phyloP scores from a whole-genome alignment of 2,888 invertebrate species.

The Apoda limacodes region DNA sequence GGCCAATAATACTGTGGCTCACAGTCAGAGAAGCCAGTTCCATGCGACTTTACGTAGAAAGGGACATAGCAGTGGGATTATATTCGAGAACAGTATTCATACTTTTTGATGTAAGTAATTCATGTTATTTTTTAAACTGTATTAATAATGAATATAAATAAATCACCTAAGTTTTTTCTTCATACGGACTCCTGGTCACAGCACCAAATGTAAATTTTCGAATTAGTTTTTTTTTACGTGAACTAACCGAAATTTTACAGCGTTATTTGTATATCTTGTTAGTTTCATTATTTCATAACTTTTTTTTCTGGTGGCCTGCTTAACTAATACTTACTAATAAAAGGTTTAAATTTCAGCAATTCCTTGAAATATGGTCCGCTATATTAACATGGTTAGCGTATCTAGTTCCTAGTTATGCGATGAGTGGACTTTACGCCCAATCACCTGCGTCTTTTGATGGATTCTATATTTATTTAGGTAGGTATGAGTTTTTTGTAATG shows the following conservation, averaged over 20 bases:
- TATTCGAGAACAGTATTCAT: slow-evolving; percentile 85
- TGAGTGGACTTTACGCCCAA: slow-evolving; percentile 85
- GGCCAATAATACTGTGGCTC: slow-evolving; percentile 81
- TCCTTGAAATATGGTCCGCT: slow-evolving; percentile 83
- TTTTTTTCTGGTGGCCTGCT: background rate
- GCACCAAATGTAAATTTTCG: no score
- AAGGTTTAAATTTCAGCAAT: slow-evolving; percentile 64
- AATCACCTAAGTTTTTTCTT: background rate
- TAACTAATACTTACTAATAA: background rate
- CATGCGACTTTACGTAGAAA: slow-evolving; percentile 75
- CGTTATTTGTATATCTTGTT: no score
- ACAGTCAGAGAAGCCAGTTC: slow-evolving; percentile 68
- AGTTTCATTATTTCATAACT: background rate
- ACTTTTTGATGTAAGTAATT: slow-evolving; percentile 76
- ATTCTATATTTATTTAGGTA: slow-evolving; percentile 79
- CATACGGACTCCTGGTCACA: no score
- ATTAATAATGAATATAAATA: background rate
- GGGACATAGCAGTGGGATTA: slow-evolving; percentile 83
- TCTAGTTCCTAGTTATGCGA: slow-evolving; percentile 88
- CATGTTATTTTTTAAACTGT: background rate
- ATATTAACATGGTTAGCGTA: slow-evolving; percentile 86
- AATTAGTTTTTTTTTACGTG: no score
- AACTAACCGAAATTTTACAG: no score
- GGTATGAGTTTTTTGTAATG: slow-evolving; percentile 15
- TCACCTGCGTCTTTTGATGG: slow-evolving; percentile 73